Evolutionary conservation across 2,888 invertebrate species (phyloP).

Genomic region (Charanyca ferruginea): DNA sequence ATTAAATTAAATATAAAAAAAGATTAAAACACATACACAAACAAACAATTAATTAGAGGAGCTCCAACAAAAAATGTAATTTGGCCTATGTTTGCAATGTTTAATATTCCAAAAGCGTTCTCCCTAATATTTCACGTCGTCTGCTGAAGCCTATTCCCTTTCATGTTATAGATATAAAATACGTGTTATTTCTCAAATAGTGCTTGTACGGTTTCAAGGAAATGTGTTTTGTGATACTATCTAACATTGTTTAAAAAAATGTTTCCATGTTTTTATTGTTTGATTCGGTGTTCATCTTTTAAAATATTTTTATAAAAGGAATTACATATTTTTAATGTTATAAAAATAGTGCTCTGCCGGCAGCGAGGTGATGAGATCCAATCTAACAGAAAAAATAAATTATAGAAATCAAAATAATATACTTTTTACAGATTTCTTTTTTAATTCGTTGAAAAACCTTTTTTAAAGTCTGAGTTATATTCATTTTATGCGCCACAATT

Average conservation of each 20-base stretch:
- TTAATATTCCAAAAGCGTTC: slow-evolving; percentile 45
- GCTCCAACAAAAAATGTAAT: slow-evolving; percentile 32
- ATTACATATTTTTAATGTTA: not conserved
- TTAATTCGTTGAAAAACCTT: too few relatives aligned
- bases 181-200: slow-evolving; percentile 37
- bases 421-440: too few relatives aligned
- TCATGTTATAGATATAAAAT: slow-evolving; percentile 31
- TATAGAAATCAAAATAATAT: too few relatives aligned
- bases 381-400: not conserved
- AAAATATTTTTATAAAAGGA: not conserved
- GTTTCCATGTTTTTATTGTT: not conserved
- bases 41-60: slow-evolving; percentile 27
- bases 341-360: not conserved
- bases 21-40: slow-evolving; percentile 10
- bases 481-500: too few relatives aligned
- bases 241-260: not conserved
- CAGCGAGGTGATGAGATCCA: not conserved
- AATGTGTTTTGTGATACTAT: slow-evolving; percentile 16
- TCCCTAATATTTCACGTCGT: slow-evolving; percentile 40
- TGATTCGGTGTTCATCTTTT: not conserved
- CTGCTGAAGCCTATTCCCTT: slow-evolving; percentile 37
- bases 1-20: not conserved
- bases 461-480: too few relatives aligned
- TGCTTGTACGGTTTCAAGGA: slow-evolving; percentile 25
- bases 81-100: slow-evolving; percentile 35